Percentiles rank a stretch among this genome's conserved stretches.
Conservation (phyloP, 2,113 vertebrate species). For the Talpa occidentalis region DNA sequence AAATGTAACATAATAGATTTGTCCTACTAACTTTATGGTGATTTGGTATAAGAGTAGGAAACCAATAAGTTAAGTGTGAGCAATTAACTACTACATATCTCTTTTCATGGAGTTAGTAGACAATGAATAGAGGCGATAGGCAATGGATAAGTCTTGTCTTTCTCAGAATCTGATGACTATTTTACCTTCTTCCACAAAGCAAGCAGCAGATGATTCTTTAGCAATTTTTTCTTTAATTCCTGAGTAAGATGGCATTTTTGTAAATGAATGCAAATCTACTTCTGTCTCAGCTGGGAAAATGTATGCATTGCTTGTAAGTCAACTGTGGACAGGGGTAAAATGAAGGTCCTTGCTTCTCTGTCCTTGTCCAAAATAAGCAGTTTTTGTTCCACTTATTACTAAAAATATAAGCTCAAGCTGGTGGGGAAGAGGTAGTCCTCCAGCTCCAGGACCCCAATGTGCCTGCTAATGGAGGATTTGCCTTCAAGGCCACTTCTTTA, state of each 20-base stretch:
- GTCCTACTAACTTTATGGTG: not conserved
- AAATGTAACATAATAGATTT: not conserved
- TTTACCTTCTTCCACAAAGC: conserved; percentile 47
- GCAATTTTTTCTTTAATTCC: conserved; percentile 67
- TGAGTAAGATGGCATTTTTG: conserved; percentile 64
- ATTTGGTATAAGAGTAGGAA: not conserved
- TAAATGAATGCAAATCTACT: conserved; percentile 77
- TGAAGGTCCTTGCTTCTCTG: not conserved
- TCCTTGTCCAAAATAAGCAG: not conserved
- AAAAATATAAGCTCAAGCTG: not conserved
- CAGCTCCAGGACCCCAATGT: not conserved
- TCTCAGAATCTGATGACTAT: conserved; percentile 45
- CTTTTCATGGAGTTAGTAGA: not conserved
- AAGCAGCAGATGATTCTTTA: conserved; percentile 69
- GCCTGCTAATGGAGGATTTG: not conserved
- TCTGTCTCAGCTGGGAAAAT: conserved; percentile 64
- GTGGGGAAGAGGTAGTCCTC: not conserved
- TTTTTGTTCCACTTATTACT: not conserved
- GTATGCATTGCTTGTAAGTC: conserved; percentile 51
- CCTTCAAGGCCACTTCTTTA: conserved; percentile 47
- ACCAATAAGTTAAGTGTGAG: not conserved
- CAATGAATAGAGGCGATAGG: not conserved
- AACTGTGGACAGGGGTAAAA: conserved; percentile 41
- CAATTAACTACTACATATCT: not conserved
- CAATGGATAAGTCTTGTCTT: not conserved